These are phyloP conservation scores for Lanius collurio DNA, from an alignment of 2,113 vertebrate genomes.

Conservation along the genomic window DNA sequence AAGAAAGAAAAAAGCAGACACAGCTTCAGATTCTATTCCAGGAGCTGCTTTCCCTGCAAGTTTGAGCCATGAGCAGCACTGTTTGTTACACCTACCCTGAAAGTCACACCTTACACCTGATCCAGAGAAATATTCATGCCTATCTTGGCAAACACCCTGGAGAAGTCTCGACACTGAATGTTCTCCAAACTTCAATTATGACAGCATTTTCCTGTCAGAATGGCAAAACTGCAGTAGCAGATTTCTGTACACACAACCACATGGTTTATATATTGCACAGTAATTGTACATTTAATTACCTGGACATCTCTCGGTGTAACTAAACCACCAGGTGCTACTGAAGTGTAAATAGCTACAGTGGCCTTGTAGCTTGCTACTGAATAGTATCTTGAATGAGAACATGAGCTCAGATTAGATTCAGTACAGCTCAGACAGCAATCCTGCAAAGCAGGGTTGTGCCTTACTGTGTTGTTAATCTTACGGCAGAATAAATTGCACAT, in stretches of 20 bases:
- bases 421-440: background rate
- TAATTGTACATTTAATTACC: background rate
- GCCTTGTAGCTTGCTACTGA: background rate
- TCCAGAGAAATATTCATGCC: background rate
- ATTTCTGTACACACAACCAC: background rate
- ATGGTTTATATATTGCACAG: background rate
- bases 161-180: background rate
- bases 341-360: background rate
- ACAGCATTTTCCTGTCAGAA: background rate
- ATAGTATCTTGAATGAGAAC: background rate
- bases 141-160: background rate
- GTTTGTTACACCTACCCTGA: background rate
- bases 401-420: background rate
- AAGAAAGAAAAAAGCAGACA: background rate
- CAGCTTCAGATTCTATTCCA: background rate
- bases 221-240: background rate
- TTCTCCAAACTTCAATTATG: background rate
- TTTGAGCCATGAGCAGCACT: background rate
- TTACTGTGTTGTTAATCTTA: background rate
- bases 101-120: background rate
- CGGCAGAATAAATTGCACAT: background rate
- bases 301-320: fast-evolving
- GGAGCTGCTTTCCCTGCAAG: background rate
- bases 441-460: background rate
- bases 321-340: background rate